Base-by-base conservation (phyloP, 2,113 vertebrate genomes). In the Columbina picui region DNA sequence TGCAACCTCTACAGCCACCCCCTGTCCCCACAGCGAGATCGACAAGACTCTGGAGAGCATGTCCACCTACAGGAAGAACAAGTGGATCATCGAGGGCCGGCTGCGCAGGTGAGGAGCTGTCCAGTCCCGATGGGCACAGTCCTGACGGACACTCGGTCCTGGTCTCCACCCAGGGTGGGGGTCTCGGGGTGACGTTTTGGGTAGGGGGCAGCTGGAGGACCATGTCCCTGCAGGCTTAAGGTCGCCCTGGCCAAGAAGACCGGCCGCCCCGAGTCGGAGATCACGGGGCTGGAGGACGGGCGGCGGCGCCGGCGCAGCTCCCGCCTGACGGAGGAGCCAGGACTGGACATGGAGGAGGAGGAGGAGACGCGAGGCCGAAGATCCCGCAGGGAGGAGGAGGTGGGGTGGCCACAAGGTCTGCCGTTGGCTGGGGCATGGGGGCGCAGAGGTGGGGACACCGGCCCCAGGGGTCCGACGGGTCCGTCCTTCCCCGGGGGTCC, bases 1-100 rank as follows among this genome's bases (percentile, higher is more conserved):
- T 18, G 43, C 43, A 45, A 21, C 49, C 22, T 0, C 18, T 1
- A 1, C 15, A 84, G 41, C 50, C 61, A 16, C 29, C 19, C 27
- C 4, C 1, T 96, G 89, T 29, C 41, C 32, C 56, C 95, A 65
- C 98, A 99, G 99, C 50, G 99, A 99, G 97, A 99, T 99, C 45
- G 99, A 99, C 97, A 99, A 99, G 97, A 99, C 99, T 12, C 93
- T 99, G 95, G 99, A 99, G 96, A 99, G 94, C 97, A 99, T 99
- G 98, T 96, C 98, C 68, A 98, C 91, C 95, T 99, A 98, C 97
- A 98, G 99, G 94, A 99, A 98, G 96, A 99, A 98, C 97, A 99
- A 99, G 91, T 99, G 99, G 99, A 99, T 99, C 88, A 99, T 99
- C 59, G 99, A 99, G 98, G 99, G 99, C 14, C 98, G 99, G 45